Base-by-base conservation (phyloP, 2,888 invertebrate genomes). In the Amphipoea oculea region DNA sequence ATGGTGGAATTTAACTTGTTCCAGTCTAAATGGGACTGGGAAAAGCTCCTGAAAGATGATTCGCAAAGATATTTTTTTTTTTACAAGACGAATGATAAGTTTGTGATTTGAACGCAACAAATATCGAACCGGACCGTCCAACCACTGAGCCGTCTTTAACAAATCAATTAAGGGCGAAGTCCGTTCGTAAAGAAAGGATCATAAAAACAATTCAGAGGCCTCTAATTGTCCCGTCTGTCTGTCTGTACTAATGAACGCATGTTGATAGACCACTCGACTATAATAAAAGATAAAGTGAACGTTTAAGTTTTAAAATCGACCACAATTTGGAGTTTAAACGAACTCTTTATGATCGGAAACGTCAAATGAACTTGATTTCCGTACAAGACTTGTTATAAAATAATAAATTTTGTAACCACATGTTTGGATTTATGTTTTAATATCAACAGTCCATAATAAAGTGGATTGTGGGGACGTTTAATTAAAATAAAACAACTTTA, bases 181-280 rank as follows among this genome's bases (percentile, higher is more conserved):
- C 87, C 80, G 79, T 79, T 84, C 68, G 83, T 89, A 90, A 89
- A 91, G 90, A 90, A 91, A 90, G 89, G 90, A 85, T 86, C 88
- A 90, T 92, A 93, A 92, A 93, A 91, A 90, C 90, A 90, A 92
- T 92, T 92, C 89, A 88, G 88, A 82, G 82, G 85, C 87, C 86
- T 78, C 88, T 93, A 93, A 93, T 93, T 93, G 91, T 90, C 81
- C 88, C 89, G 89, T 88, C 86, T 76, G 89, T 83, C 88, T 80
- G 89, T 89, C 86, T 77, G 88, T 86, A 86, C 88, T 93, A 92
- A 93, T 92, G 91, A 93, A 92, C 92, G 87, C 87, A 91, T 90
- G 90, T 91, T 90, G 89, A 88, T 88, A 84, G 83, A 85, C 81
- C 82, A 83, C 83, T 88, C 87, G 45, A 73, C 77, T 71, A 81